phyloP scores from a whole-genome alignment of 1,140 invertebrate species.

The Antheraea mylitta region DNA sequence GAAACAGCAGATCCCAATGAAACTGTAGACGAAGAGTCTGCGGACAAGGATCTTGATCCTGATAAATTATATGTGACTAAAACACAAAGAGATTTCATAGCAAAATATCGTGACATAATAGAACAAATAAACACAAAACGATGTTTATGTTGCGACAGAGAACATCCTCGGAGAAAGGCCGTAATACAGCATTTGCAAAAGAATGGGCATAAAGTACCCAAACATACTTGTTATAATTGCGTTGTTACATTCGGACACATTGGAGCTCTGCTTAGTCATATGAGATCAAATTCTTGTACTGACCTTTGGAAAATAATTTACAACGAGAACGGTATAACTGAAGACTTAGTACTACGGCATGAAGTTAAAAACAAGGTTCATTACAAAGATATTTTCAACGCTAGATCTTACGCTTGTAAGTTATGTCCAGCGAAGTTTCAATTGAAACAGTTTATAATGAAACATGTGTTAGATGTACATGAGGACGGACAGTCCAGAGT shows the following conservation, averaged over 20 bases:
- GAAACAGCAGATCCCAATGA: constrained; percentile 60
- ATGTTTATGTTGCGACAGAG: constrained; percentile 71
- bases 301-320: constrained; percentile 77
- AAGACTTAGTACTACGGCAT: constrained; percentile 68
- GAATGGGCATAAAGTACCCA: constrained; percentile 75
- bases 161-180: constrained; percentile 71
- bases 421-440: constrained; percentile 76
- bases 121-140: constrained; percentile 75
- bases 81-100: constrained; percentile 71
- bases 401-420: constrained; percentile 73
- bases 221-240: constrained; percentile 81
- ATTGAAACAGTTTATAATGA: constrained; percentile 77
- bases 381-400: constrained; percentile 76
- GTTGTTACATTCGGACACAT: constrained; percentile 78
- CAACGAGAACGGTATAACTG: constrained; percentile 72
- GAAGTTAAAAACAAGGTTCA: constrained; percentile 58
- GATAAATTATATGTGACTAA: constrained; percentile 71
- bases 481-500: constrained; percentile 70
- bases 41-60: constrained; percentile 54
- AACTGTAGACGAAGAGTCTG: constrained; percentile 43
- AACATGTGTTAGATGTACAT: constrained; percentile 74
- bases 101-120: constrained; percentile 71
- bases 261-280: constrained; percentile 74
- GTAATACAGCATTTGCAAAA: constrained; percentile 77
- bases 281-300: constrained; percentile 73